phyloP scores from a whole-genome alignment of 2,888 invertebrate genomes.

The Mactromeris polynyma region DNA sequence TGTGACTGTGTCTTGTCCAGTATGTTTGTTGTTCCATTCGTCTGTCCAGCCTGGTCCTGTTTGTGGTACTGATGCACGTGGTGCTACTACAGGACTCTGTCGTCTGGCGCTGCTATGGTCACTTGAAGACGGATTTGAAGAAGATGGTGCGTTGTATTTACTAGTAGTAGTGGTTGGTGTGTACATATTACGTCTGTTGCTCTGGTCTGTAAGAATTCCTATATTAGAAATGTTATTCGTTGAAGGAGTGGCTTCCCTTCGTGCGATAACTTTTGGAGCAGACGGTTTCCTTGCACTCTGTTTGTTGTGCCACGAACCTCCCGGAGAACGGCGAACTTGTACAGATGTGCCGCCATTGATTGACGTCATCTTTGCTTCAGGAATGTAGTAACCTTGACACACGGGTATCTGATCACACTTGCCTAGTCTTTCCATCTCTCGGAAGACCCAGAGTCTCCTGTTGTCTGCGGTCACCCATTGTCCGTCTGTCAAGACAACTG shows the following conservation, averaged over 20 bases:
- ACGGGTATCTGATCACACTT: conserved; percentile 32
- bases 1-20: not conserved
- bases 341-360: conserved; percentile 38
- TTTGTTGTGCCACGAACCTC: conserved; percentile 35
- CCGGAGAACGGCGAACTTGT: conserved; percentile 34
- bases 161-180: not conserved
- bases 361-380: conserved; percentile 49
- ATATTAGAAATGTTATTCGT: not conserved
- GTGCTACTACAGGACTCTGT: not conserved
- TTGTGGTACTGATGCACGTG: not conserved
- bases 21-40: not conserved
- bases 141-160: not conserved
- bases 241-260: not conserved
- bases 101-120: not conserved
- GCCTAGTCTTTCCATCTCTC: conserved; percentile 50
- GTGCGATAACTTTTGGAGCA: not conserved
- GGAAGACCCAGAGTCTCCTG: conserved; percentile 51
- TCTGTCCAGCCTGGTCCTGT: not conserved
- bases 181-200: not conserved
- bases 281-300: not conserved
- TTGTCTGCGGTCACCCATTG: conserved; percentile 49
- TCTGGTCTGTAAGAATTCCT: not conserved
- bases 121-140: not conserved
- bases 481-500: conserved; percentile 33
- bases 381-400: conserved; percentile 25